Conservation (phyloP, 1,140 invertebrate species). For the Hormaphis cornu region DNA sequence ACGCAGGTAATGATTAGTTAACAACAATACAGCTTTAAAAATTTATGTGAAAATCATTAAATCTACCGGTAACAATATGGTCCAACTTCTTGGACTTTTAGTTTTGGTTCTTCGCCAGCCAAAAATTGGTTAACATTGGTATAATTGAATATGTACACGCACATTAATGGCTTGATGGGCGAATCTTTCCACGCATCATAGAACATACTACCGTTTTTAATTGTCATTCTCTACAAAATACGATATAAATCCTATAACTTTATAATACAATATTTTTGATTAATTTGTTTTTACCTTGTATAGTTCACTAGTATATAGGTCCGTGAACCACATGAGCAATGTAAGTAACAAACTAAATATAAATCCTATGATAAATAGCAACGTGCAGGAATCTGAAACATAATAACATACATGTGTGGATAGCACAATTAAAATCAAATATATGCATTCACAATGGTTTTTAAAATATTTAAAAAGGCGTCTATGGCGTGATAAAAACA, state of each 20-base stretch:
- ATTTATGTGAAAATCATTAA: neutral
- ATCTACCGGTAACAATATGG: constrained; percentile 79
- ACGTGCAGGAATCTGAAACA: neutral
- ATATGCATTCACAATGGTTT: too few species aligned
- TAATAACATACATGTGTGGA: neutral
- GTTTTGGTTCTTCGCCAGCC: constrained; percentile 54
- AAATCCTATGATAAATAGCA: constrained; percentile 18
- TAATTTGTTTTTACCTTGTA: neutral
- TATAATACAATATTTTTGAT: neutral
- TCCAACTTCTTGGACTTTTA: constrained; percentile 67
- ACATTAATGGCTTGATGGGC: constrained; percentile 69
- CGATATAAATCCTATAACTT: constrained; percentile 29
- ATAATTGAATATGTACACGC: constrained; percentile 78
- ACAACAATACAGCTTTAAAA: neutral
- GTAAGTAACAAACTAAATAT: constrained; percentile 15
- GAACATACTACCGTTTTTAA: constrained; percentile 63
- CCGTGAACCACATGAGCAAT: constrained; percentile 16
- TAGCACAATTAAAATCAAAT: too few species aligned
- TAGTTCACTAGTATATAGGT: constrained; percentile 13
- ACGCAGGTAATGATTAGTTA: neutral
- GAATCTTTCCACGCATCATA: constrained; percentile 76
- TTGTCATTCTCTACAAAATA: constrained; percentile 55
- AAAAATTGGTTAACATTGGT: constrained; percentile 73
- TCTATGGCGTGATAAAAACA: too few species aligned
- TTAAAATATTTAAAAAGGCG: too few species aligned